Evolutionary conservation across 2,888 invertebrate genomes (phyloP), one percentile per base, ranked within the genome.

Genomic region (Lagria hirta): DNA sequence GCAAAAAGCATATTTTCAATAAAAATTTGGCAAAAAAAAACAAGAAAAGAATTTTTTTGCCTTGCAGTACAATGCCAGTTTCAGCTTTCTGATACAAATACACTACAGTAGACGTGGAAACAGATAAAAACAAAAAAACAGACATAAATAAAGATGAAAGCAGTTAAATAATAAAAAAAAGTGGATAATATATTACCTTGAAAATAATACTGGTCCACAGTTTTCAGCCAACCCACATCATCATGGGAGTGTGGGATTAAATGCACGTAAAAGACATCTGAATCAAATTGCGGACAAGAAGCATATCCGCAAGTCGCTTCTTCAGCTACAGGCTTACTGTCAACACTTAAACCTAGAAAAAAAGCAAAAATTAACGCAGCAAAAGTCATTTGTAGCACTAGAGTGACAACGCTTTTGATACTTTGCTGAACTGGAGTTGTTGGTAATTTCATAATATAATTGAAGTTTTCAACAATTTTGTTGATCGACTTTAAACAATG

Each of bases 201-300:
- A 61, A 80, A 85, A 57, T 81, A 89, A 60, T 90, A 90, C 62
- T 89, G 84, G 60, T 90, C 89, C 2, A 87, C 84, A 0, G 89
- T 89, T 68, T 88, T 86, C 24, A 89, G 75, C 90, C 90, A 91
- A 1, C 90, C 90, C 0, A 88, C 87, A 63, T 91, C 90, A 74
- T 89, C 86, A 65, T 90, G 90, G 0, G 88, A 84, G 61, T 91
- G 90, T 0, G 88, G 77, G 0, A 83, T 78, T 0, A 93, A 72
- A 62, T 93, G 92, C 0, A 93, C 83, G 62, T 91, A 92, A 6
- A 92, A 21, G n/a, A 37, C 23, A 8, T 37, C 29, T 1, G 14
- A 22, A 10, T 29, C 33, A 7, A 10, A 35, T n/a, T 7, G 6
- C 2, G 42, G 42, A 26, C 47, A 47, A 8, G 47, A 18, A 42